Evolutionary conservation across 1,140 invertebrate genomes (phyloP), one percentile per base, ranked within the genome.

Genomic region (Eueides isabella): DNA sequence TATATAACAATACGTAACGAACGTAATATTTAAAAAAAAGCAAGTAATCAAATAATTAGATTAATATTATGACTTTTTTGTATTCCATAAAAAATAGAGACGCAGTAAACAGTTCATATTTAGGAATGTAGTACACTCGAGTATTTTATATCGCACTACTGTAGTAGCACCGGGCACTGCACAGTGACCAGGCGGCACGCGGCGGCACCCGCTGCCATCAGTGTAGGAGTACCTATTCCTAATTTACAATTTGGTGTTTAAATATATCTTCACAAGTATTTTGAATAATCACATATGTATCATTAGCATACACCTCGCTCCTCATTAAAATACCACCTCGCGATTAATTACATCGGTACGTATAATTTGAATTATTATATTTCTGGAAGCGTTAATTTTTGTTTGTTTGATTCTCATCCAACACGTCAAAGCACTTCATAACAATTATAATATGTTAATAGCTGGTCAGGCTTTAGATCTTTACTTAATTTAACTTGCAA

Each of bases 251-350:
- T 55, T n/a, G 6, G 7, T 26, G 7, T 23, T 2, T 55, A 48
- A 48, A 9, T 55, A 7, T 26, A 26, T 26, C 2, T 44, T n/a
- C n/a, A 44, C 55, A 61, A 71, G 68, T 77, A 80, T 79, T 83
- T 77, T 76, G 80, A 83, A 83, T 80, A 78, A 81, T 73, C 76
- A 71, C 67, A 69, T 44, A 63, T 67, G 79, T 81, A 75, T 73
- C 71, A 83, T 81, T 83, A 83, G 67, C 81, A 83, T 83, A 80
- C 76, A 76, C 79, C 72, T 80, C 68, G 72, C 33, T 72, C 23
- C 73, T 83, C 78, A 81, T 84, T 82, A 84, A 82, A 84, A 80
- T 84, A 76, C 80, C 81, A 30, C 75, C 68, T 12, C 79, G 78
- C 35, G 14, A 64, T 71, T 75, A 76, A 72, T 77, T 74, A 77